Percentiles rank a stretch among this genome's conserved stretches.
These are phyloP conservation scores for Taxidea taxus DNA, from an alignment of 2,113 vertebrate genomes.

Conservation along the genomic window DNA sequence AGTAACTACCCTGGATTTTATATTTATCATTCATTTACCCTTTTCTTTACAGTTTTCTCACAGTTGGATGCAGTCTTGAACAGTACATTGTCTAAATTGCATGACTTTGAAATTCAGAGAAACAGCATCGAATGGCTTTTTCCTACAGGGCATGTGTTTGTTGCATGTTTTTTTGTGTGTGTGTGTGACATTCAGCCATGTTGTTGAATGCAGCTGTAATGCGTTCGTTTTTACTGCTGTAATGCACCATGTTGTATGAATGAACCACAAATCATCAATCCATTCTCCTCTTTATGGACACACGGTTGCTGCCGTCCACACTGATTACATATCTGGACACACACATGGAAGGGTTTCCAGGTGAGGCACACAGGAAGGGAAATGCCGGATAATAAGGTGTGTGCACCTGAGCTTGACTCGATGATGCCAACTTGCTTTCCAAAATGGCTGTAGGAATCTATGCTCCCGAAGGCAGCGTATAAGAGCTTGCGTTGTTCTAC, in stretches of 20 bases:
- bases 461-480: neutral
- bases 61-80: neutral
- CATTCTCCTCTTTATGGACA: neutral
- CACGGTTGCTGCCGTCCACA: fast-evolving
- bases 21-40: neutral
- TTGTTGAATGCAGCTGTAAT: neutral
- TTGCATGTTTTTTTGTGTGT: too few species aligned
- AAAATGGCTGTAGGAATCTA: neutral
- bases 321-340: neutral
- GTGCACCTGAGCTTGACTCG: neutral
- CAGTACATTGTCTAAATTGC: neutral
- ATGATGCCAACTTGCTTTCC: neutral
- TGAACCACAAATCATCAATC: neutral
- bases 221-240: fast-evolving
- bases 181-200: fast-evolving
- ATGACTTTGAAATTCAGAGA: neutral
- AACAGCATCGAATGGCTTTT: neutral
- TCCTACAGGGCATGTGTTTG: fast-evolving
- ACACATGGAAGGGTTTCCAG: neutral
- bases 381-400: neutral
- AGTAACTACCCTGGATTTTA: neutral
- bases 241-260: fast-evolving
- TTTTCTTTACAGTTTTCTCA: neutral
- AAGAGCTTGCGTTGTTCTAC: neutral
- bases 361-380: neutral